Evolutionary conservation across 2,888 invertebrate genomes (phyloP), one percentile per base, ranked within the genome.

Genomic region (Branchipolynoe longqiensis): DNA sequence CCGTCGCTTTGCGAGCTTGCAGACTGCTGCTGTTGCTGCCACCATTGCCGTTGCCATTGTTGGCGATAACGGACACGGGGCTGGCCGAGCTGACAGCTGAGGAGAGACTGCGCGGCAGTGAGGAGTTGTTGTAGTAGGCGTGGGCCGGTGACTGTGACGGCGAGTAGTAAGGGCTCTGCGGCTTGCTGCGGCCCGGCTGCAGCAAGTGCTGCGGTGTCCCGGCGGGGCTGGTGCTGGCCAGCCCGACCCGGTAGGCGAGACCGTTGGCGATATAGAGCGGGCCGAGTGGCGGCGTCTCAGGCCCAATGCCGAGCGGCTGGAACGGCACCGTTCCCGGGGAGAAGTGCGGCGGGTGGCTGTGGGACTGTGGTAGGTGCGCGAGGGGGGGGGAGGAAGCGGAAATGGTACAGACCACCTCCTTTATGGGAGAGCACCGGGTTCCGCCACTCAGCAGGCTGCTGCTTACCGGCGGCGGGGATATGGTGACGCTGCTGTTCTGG

Each of bases 371-470:
- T 25, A 41, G 41, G 28, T 78, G 54, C 22, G 41, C 48, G 31
- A 33, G 33, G 41, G 40, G n/a, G 25, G 22, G 3, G 73, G n/a
- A 22, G 25, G 41, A 12, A 54, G 25, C 6, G 48, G 0, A 25
- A 18, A 25, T 22, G 28, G 41, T n/a, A 28, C n/a, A 25, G n/a
- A 25, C 14, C 31, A 78, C 78, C n/a, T 78, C 78, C 48, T 18
- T 78, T 12, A 78, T 78, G 14, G 78, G 78, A n/a, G 78, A 78
- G 78, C 78, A 78, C 78, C 78, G 41, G 6, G 78, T 48, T n/a
- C n/a, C n/a, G 31, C 78, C 78, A 48, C 78, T 78, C 48, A 78
- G 28, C 25, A 78, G 48, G 14, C 78, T 41, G 78, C 18, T 78
- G 48, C 48, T 41, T 18, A 78, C 78, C n/a, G 78, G 18, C 0